Conservation (phyloP, 2,888 invertebrate species). For the Myopa testacea region DNA sequence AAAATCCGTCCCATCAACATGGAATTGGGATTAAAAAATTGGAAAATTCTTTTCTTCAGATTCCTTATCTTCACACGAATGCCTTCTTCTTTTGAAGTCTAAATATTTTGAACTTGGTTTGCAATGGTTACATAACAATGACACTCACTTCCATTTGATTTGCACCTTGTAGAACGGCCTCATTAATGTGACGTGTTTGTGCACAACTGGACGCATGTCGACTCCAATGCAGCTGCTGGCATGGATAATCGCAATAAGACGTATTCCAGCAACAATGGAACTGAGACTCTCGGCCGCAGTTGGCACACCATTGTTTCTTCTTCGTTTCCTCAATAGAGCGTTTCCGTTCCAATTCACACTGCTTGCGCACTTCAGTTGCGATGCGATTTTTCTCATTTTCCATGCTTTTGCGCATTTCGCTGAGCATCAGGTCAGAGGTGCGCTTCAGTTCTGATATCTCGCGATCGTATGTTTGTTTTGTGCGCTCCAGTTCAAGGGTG, state of each 20-base stretch:
- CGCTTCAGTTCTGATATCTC: conserved; percentile 81
- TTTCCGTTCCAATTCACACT: conserved; percentile 78
- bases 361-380: conserved; percentile 75
- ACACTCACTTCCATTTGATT: conserved; percentile 34
- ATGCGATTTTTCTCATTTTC: conserved; percentile 78
- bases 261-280: conserved; percentile 98
- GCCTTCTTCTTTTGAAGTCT: no score
- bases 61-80: no score
- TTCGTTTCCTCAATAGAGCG: conserved; percentile 81
- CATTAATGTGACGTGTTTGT: conserved; percentile 50
- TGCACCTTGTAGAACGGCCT: conserved; percentile 32
- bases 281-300: conserved; percentile 87
- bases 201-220: conserved; percentile 71
- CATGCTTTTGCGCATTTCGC: conserved; percentile 78
- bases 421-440: conserved; percentile 72
- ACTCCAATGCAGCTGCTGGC: conserved; percentile 89
- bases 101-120: no score
- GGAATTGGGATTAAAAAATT: no score
- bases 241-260: conserved; percentile 90
- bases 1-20: no score
- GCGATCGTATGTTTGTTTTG: conserved; percentile 79
- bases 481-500: conserved; percentile 77
- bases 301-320: conserved; percentile 92
- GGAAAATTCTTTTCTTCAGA: background rate
- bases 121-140: background rate